Evolutionary conservation across 1,140 invertebrate genomes (phyloP).

Genomic region (Leptinotarsa texana): DNA sequence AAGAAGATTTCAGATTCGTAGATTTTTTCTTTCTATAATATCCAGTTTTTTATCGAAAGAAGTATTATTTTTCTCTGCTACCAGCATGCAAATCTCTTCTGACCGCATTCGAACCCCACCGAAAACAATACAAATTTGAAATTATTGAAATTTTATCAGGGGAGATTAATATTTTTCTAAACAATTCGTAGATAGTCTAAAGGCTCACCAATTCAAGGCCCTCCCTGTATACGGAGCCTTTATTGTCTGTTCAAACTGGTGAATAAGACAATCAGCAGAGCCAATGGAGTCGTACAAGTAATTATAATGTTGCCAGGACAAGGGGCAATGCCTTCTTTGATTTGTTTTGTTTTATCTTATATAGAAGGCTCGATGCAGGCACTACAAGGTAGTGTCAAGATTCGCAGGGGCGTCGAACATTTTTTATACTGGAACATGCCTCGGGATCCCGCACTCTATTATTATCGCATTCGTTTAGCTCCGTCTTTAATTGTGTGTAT

Average conservation of each 20-base stretch:
- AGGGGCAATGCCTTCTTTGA: conserved; percentile 25
- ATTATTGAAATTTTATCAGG: too few species aligned
- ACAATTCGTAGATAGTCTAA: too few species aligned
- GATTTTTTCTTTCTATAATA: too few species aligned
- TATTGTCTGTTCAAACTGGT: conserved; percentile 10
- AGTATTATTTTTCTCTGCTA: too few species aligned
- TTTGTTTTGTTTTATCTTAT: conserved; percentile 34
- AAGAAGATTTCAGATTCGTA: too few species aligned
- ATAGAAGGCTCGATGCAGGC: conserved; percentile 35
- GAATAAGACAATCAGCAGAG: conserved; percentile 19
- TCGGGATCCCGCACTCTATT: conserved; percentile 39
- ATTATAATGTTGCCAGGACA: conserved; percentile 37
- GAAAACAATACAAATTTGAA: too few species aligned
- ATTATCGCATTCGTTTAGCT: conserved; percentile 43
- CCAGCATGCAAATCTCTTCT: too few species aligned
- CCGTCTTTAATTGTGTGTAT: conserved; percentile 37
- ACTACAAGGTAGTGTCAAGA: conserved; percentile 30
- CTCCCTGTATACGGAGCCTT: too few species aligned
- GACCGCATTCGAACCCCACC: too few species aligned
- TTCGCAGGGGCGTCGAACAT: conserved; percentile 39
- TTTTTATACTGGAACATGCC: conserved; percentile 36
- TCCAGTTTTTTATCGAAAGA: too few species aligned
- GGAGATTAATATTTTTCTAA: too few species aligned
- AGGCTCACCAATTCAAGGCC: too few species aligned
- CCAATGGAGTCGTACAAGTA: conserved; percentile 30